A percentile compares a stretch with the other conserved stretches of the same genome.
Evolutionary conservation across 2,113 vertebrate genomes (phyloP).

Genomic region (Hippopotamus amphibius): DNA sequence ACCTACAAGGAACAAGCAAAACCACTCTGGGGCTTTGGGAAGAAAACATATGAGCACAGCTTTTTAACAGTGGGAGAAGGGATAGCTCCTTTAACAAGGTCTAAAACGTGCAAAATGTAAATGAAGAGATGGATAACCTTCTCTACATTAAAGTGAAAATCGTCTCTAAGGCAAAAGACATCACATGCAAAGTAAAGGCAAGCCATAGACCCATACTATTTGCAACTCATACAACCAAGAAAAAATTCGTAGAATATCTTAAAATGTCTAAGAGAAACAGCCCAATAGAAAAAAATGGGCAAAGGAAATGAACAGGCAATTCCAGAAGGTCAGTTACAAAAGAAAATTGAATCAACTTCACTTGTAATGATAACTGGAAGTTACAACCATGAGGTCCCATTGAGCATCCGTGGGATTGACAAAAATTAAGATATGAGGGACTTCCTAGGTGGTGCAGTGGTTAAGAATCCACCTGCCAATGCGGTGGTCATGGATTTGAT

Average conservation of each 20-base stretch:
- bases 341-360: neutral
- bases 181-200: neutral
- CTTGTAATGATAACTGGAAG: conserved; percentile 25
- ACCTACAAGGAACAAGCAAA: neutral
- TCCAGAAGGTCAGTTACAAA: neutral
- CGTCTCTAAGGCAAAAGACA: neutral
- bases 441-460: too few species aligned
- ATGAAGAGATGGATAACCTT: neutral
- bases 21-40: neutral
- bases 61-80: neutral
- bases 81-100: neutral
- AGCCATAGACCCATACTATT: neutral
- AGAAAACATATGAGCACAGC: neutral
- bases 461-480: too few species aligned
- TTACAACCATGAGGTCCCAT: neutral
- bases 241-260: neutral
- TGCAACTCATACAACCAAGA: neutral
- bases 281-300: neutral
- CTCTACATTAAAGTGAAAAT: neutral
- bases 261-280: neutral
- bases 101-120: neutral
- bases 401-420: neutral
- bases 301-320: neutral
- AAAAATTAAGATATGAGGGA: neutral
- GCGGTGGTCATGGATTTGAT: too few species aligned